Evolutionary conservation across 2,797 vertebrate species (phyloP).

Genomic region (Trachops cirrhosus): DNA sequence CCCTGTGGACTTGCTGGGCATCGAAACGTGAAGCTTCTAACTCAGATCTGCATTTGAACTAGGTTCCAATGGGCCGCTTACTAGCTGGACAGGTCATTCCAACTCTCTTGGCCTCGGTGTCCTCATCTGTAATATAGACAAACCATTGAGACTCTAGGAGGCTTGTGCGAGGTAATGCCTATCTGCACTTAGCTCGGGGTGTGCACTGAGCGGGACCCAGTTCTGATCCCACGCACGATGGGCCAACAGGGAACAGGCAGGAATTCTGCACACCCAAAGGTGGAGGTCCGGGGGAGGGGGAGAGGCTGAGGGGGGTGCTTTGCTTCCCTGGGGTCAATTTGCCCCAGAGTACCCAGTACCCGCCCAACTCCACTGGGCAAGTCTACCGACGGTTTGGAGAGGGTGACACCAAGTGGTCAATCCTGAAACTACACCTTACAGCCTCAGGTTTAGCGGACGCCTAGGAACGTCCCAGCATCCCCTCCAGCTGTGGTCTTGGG

Average conservation of each 20-base stretch:
- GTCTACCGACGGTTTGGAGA: constrained; percentile 40
- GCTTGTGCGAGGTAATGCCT: too few relatives aligned
- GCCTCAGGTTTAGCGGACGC: rapidly evolving
- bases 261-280: neutral
- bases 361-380: rapidly evolving
- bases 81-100: neutral
- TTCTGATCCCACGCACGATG: neutral
- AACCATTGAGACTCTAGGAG: rapidly evolving
- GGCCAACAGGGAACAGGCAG: neutral
- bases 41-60: neutral
- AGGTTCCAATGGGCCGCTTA: neutral
- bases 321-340: neutral
- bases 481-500: neutral
- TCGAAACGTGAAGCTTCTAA: neutral
- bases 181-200: neutral
- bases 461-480: rapidly evolving
- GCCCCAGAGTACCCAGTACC: rapidly evolving
- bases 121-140: neutral
- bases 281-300: rapidly evolving
- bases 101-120: neutral
- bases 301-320: neutral
- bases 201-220: too few relatives aligned
- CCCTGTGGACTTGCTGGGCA: too few relatives aligned
- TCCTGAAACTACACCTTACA: neutral
- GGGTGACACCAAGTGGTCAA: constrained; percentile 56